Conservation (phyloP, 2,797 vertebrate genomes). For the Urosaurus nigricauda region DNA sequence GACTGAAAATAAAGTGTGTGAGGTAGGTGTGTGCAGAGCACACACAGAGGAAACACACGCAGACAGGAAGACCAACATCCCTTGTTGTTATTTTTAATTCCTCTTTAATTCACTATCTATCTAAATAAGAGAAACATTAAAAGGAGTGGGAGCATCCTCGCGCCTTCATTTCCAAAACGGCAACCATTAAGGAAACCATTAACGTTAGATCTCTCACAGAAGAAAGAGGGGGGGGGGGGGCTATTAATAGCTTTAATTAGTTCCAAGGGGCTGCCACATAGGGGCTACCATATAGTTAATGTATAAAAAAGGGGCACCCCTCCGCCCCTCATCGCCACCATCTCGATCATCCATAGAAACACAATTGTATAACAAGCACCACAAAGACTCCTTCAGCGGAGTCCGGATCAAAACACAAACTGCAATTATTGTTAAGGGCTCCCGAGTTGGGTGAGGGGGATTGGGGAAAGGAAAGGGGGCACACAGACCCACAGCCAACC, state of each 20-base stretch:
- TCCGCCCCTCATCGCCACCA: fast-evolving
- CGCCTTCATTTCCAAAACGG: not conserved
- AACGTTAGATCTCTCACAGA: not conserved
- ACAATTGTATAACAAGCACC: not conserved
- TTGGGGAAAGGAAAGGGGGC: no score
- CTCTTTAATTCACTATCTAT: not conserved
- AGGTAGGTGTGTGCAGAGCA: no score
- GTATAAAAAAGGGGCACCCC: not conserved
- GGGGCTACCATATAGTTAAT: conserved; percentile 21
- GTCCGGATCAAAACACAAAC: not conserved
- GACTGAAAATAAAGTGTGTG: conserved; percentile 3
- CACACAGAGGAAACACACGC: not conserved
- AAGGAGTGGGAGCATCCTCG: not conserved
- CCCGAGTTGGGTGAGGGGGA: not conserved
- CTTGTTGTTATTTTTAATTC: not conserved
- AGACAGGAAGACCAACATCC: not conserved
- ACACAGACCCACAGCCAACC: not conserved
- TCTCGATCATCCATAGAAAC: not conserved
- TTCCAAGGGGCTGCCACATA: conserved; percentile 16
- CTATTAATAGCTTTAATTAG: conserved; percentile 10
- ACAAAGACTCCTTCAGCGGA: fast-evolving
- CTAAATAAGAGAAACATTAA: not conserved
- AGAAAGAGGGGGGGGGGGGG: not conserved
- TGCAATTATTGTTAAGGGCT: conserved; percentile 10
- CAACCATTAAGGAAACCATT: not conserved